Evolutionary conservation across 2,888 invertebrate genomes (phyloP).

Genomic region (Eilema griseolum): DNA sequence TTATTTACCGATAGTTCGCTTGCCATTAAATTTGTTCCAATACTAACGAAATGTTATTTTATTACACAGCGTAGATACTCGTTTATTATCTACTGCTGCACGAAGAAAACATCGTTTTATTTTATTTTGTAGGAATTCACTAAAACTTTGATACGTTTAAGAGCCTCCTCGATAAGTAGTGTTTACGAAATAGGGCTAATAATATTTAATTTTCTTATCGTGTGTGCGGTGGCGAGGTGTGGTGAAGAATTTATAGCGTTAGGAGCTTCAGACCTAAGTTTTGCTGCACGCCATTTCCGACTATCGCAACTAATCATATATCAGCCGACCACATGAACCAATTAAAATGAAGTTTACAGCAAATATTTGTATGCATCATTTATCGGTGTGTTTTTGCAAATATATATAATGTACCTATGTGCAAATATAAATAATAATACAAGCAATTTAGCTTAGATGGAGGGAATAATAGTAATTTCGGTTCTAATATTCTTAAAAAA

Average conservation of each 20-base stretch:
- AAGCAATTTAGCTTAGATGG: no score
- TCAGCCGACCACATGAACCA: conserved; percentile 14
- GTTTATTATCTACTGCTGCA: neutral
- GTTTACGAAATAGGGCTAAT: conserved; percentile 11
- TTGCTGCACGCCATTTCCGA: conserved; percentile 59
- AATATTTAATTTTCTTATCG: conserved; percentile 51
- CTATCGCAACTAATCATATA: conserved; percentile 50
- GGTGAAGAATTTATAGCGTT: conserved; percentile 65
- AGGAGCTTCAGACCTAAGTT: conserved; percentile 51
- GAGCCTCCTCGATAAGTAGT: conserved; percentile 11
- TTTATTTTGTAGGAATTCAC: neutral
- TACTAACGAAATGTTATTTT: neutral
- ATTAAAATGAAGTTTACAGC: neutral
- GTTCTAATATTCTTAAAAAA: no score
- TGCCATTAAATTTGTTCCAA: conserved; percentile 54
- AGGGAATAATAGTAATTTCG: no score
- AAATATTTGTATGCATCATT: no score
- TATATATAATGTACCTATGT: no score
- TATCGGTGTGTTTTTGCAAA: no score
- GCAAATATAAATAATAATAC: no score
- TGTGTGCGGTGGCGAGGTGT: conserved; percentile 55
- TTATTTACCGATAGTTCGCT: conserved; percentile 50
- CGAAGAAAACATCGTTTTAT: neutral
- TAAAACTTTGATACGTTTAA: neutral
- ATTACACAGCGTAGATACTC: neutral